Evolutionary conservation across 2,888 invertebrate genomes (phyloP).

Genomic region (Macropis europaea): DNA sequence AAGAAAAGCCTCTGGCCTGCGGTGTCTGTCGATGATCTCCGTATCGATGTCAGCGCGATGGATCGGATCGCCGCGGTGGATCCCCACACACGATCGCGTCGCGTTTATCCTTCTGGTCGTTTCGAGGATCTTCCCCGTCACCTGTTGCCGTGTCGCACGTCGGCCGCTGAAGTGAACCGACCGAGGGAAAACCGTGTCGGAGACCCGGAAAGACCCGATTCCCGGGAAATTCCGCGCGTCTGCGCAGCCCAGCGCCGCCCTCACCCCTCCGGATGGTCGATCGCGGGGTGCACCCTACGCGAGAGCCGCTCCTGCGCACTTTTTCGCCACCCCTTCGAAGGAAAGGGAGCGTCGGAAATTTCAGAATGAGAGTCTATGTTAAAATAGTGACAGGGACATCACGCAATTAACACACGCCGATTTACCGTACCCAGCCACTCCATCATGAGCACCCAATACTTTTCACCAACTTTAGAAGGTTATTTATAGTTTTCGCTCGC

Average conservation of each 20-base stretch:
- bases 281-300: neutral
- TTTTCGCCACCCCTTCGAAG: neutral
- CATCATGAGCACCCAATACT: too few species aligned
- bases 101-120: constrained; percentile 1
- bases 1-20: too few species aligned
- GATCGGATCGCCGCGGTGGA: constrained; percentile 11
- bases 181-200: constrained; percentile 71
- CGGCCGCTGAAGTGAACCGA: constrained; percentile 63
- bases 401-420: too few species aligned
- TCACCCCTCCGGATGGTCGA: constrained; percentile 34
- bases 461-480: too few species aligned
- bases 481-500: too few species aligned
- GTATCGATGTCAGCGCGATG: neutral
- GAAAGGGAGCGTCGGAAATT: too few species aligned
- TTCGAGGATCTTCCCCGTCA: constrained; percentile 55
- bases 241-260: constrained; percentile 70
- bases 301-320: constrained; percentile 27
- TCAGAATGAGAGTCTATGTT: too few species aligned
- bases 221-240: constrained; percentile 76
- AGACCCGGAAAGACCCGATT: constrained; percentile 78
- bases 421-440: too few species aligned
- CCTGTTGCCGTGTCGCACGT: constrained; percentile 75
- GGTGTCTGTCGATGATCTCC: neutral
- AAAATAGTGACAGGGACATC: too few species aligned
- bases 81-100: constrained; percentile 8